Percentiles rank a stretch among this genome's conserved stretches.
Conservation (phyloP, 2,113 vertebrate species). For the Petromus typicus region DNA sequence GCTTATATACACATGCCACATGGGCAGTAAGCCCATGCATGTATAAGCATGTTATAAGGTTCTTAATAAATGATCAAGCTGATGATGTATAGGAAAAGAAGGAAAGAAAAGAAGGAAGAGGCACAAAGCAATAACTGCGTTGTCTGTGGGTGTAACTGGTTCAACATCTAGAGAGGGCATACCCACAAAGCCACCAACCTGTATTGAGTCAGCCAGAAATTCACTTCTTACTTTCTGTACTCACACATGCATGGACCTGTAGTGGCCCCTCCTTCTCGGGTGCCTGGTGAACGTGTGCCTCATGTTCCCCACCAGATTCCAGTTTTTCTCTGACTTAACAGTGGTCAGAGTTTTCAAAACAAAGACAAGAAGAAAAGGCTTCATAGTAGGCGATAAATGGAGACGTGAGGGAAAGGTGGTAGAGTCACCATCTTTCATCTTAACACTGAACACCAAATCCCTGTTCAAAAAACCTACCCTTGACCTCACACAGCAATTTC, state of each 20-base stretch:
- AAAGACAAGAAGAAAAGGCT: conserved; percentile 43
- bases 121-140: neutral
- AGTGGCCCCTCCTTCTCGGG: neutral
- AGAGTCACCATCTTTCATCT: conserved; percentile 20
- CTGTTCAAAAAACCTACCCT: conserved; percentile 36
- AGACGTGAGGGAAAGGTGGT: neutral
- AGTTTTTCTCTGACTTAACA: neutral
- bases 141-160: neutral
- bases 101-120: neutral
- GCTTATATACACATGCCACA: neutral
- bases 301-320: neutral
- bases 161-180: neutral
- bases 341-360: neutral
- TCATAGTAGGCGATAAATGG: conserved; percentile 26
- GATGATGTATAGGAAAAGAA: neutral
- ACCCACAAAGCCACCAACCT: no score
- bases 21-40: neutral
- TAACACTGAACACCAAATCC: conserved; percentile 46
- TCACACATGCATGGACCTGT: no score
- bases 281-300: neutral
- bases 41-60: neutral
- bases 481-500: conserved; percentile 63
- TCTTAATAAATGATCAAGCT: neutral
- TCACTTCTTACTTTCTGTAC: neutral
- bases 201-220: no score